Conservation (phyloP, 1,140 invertebrate species). For the Trichomalopsis sarcophagae region DNA sequence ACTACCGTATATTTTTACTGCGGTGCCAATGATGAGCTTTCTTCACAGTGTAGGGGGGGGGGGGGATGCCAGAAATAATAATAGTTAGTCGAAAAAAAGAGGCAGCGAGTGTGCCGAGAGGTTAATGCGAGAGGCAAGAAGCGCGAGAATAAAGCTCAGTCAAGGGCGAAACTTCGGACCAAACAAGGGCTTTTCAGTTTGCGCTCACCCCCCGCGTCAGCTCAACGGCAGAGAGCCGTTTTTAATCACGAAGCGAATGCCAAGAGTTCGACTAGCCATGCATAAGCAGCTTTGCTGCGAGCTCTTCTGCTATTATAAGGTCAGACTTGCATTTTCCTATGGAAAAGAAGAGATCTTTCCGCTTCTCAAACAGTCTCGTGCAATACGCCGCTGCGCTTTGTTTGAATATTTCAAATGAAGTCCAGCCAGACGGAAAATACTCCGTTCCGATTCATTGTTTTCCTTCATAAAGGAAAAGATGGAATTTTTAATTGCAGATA, state of each 20-base stretch:
- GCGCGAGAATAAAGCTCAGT: too few relatives aligned
- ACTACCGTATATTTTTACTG: neutral
- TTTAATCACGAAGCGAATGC: slow-evolving; percentile 66
- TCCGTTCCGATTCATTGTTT: slow-evolving; percentile 20
- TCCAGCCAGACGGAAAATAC: neutral
- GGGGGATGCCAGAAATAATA: too few relatives aligned
- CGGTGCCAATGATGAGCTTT: too few relatives aligned
- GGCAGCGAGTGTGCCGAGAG: too few relatives aligned
- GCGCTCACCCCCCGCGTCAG: neutral
- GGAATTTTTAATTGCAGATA: neutral
- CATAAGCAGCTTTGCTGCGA: slow-evolving; percentile 28
- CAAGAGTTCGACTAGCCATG: slow-evolving; percentile 22
- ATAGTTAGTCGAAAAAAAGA: too few relatives aligned
- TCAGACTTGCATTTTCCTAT: slow-evolving; percentile 6
- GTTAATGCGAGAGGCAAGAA: too few relatives aligned
- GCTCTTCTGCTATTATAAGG: slow-evolving; percentile 10
- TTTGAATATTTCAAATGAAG: slow-evolving; percentile 8
- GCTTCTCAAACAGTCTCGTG: slow-evolving; percentile 3
- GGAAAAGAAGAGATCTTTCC: neutral
- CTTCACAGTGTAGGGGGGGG: too few relatives aligned
- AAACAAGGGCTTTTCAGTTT: neutral
- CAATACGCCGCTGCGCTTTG: neutral
- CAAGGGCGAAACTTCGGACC: too few relatives aligned
- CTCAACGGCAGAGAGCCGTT: slow-evolving; percentile 56
- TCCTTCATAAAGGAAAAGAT: neutral